A percentile compares a stretch with the other conserved stretches of the same genome.
phyloP scores from a whole-genome alignment of 1,140 invertebrate species.

The Lucilia cuprina region DNA sequence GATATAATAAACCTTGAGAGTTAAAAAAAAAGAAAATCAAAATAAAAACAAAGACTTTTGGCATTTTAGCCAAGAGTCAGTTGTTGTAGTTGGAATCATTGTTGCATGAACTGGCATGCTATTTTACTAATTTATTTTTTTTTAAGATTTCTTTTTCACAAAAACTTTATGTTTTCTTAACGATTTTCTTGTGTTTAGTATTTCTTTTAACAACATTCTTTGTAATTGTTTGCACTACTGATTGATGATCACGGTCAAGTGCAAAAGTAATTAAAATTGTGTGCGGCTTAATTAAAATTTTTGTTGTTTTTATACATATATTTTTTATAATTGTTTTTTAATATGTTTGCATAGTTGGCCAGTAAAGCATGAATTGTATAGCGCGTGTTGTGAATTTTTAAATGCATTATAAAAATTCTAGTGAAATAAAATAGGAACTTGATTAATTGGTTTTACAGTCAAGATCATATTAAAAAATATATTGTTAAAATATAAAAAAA shows the following conservation, averaged over 20 bases:
- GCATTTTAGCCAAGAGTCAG: not conserved
- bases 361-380: not conserved
- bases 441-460: no score
- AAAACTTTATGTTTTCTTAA: not conserved
- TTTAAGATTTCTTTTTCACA: not conserved
- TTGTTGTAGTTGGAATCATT: not conserved
- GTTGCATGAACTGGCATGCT: not conserved
- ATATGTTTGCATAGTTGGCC: not conserved
- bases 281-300: not conserved
- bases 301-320: not conserved
- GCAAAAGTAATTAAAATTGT: not conserved
- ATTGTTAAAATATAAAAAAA: no score
- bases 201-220: not conserved
- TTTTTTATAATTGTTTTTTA: not conserved
- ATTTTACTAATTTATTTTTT: not conserved
- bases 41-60: not conserved
- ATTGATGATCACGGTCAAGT: constrained; percentile 17
- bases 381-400: not conserved
- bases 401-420: no score
- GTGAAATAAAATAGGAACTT: no score
- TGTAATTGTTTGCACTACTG: not conserved
- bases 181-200: not conserved
- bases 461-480: no score
- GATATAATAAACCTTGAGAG: not conserved
- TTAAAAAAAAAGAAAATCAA: not conserved